Conservation (phyloP, 2,797 vertebrate species). For the Limnodromus scolopaceus region DNA sequence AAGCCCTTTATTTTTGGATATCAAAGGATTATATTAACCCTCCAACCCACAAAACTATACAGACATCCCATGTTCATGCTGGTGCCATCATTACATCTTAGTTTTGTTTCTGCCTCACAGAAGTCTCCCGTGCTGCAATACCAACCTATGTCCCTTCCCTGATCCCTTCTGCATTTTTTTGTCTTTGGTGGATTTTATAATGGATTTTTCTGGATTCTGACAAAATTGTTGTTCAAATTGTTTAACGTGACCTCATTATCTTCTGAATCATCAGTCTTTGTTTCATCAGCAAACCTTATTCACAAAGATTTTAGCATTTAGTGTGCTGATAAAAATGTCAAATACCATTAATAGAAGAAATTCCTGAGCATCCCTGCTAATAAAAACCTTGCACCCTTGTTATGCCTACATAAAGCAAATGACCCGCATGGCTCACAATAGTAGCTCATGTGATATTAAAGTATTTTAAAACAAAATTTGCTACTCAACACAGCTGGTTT, state of each 20-base stretch:
- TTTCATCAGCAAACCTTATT: neutral
- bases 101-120: neutral
- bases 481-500: neutral
- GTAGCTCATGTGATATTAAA: neutral
- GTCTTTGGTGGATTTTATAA: neutral
- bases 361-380: neutral
- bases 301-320: neutral
- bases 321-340: neutral
- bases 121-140: neutral
- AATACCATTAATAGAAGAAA: neutral
- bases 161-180: neutral
- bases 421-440: neutral
- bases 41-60: neutral
- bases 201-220: neutral
- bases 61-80: neutral
- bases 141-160: neutral
- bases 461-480: neutral
- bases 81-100: neutral
- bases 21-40: neutral
- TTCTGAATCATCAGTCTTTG: neutral
- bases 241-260: neutral
- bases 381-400: neutral
- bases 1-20: neutral
- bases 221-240: neutral
- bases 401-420: neutral